Base-by-base conservation (phyloP, 2,888 invertebrate genomes). In the Cacoxenus indagator region DNA sequence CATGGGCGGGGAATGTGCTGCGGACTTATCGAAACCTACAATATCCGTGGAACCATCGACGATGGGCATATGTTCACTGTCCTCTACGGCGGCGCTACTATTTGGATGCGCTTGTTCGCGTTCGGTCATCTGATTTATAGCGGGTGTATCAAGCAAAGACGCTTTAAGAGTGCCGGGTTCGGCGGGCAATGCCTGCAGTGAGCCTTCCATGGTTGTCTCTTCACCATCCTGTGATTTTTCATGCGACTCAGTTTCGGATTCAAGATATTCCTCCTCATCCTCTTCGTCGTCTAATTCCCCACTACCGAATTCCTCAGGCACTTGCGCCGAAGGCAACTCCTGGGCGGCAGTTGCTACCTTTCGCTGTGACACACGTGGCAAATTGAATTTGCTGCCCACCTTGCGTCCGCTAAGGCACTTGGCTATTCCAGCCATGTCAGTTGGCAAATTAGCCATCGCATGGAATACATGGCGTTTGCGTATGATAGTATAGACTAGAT, bases 391-490 rank as follows among this genome's bases (percentile, higher is more conserved):
- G 2, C 87, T 78, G 3, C 87, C 85, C 2, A 85, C 73, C 78
- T 92, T 92, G 57, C 88, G 84, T 0, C 85, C 86, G 73, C 86
- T 88, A n/a, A 88, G 77, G 70, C 88, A 88, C 70, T 88, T 88
- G 26, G 87, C 78, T 82, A 99, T 98, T 73, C 96, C 94, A 27
- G 93, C 90, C 88, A 95, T 95, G 88, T 99, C 99, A 70, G 95
- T 95, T 6, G 98, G 97, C 76, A 99, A 89, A 89, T 99, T 99
- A n/a, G 98, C 97, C 82, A 99, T 90, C 73, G 95, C 93, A 89
- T 99, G 98, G 89, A 99, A 99, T 69, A 99, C 97, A 87, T 95
- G 95, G n/a, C 99, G 92, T 88, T 99, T 99, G 65, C 99, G 92
- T 82, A 99, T 99, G 75, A 99, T 98, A 0, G 99, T 99, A 89